Conservation (phyloP, 2,888 invertebrate genomes). For the Alcis repandata region DNA sequence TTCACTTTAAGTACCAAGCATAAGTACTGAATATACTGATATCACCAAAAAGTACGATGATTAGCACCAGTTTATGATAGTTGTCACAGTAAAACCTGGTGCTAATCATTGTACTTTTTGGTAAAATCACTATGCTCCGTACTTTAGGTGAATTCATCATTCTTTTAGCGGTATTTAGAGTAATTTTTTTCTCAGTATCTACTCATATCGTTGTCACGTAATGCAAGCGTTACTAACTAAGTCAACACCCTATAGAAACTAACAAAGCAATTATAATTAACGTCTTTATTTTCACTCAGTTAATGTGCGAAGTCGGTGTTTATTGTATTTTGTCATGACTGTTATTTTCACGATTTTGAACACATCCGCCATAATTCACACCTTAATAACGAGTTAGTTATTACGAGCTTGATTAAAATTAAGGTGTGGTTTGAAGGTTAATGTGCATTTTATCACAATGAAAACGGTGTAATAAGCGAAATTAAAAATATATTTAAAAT, state of each 20-base stretch:
- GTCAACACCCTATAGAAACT: constrained; percentile 61
- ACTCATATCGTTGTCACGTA: not conserved
- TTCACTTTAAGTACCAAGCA: too few relatives aligned
- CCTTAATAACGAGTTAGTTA: constrained; percentile 24
- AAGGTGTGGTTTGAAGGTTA: constrained; percentile 2
- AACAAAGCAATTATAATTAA: constrained; percentile 45
- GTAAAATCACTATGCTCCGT: too few relatives aligned
- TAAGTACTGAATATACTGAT: too few relatives aligned
- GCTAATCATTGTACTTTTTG: too few relatives aligned
- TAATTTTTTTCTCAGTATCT: too few relatives aligned
- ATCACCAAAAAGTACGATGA: too few relatives aligned
- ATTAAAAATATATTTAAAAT: too few relatives aligned
- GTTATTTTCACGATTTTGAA: constrained; percentile 13
- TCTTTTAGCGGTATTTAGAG: too few relatives aligned
- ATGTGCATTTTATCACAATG: not conserved
- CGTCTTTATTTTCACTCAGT: constrained; percentile 43
- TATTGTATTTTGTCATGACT: constrained; percentile 46
- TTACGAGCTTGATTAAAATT: constrained; percentile 15
- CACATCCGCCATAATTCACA: not conserved
- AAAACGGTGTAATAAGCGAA: not conserved
- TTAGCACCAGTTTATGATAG: too few relatives aligned
- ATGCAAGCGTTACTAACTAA: constrained; percentile 56
- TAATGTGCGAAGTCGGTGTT: constrained; percentile 38
- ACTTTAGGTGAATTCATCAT: too few relatives aligned
- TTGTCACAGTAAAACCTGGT: too few relatives aligned